These are phyloP conservation scores for Drosophila putrida DNA, from an alignment of 2,888 invertebrate genomes.

Conservation along the genomic window DNA sequence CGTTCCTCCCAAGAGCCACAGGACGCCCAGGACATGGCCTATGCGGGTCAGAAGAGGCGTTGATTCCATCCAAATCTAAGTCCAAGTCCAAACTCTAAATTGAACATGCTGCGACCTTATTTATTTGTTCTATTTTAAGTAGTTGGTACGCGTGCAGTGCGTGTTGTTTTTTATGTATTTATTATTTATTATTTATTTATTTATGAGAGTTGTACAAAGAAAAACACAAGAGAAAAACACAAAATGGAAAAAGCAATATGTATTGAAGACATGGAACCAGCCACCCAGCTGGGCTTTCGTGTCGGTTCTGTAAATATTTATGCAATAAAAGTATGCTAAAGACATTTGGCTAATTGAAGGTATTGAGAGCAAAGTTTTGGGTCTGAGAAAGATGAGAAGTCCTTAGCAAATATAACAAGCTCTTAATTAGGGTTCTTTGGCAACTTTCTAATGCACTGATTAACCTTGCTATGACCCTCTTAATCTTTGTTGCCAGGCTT, in stretches of 20 bases:
- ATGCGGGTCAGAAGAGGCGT: constrained; percentile 81
- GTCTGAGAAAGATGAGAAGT: neutral
- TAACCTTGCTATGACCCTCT: constrained; percentile 12
- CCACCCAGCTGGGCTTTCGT: constrained; percentile 12
- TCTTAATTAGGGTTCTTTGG: constrained; percentile 43
- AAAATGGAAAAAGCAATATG: constrained; percentile 27
- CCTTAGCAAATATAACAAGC: constrained; percentile 42
- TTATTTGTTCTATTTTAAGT: constrained; percentile 68
- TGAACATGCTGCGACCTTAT: constrained; percentile 57
- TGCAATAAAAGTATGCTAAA: constrained; percentile 66
- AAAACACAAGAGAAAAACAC: constrained; percentile 25
- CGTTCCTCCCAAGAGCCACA: constrained; percentile 86
- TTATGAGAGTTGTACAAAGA: constrained; percentile 70
- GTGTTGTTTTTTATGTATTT: constrained; percentile 56
- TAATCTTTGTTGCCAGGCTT: constrained; percentile 7
- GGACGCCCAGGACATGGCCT: constrained; percentile 85
- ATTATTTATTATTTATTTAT: constrained; percentile 72
- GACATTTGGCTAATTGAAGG: constrained; percentile 54
- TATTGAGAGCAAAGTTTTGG: constrained; percentile 43
- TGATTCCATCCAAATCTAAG: constrained; percentile 20
- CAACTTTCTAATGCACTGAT: constrained; percentile 40
- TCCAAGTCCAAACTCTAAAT: constrained; percentile 23
- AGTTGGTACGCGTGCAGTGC: constrained; percentile 42
- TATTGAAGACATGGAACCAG: constrained; percentile 36
- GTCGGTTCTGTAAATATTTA: constrained; percentile 60